These are phyloP conservation scores for Hyles lineata DNA, from an alignment of 2,888 invertebrate genomes.

Conservation along the genomic window DNA sequence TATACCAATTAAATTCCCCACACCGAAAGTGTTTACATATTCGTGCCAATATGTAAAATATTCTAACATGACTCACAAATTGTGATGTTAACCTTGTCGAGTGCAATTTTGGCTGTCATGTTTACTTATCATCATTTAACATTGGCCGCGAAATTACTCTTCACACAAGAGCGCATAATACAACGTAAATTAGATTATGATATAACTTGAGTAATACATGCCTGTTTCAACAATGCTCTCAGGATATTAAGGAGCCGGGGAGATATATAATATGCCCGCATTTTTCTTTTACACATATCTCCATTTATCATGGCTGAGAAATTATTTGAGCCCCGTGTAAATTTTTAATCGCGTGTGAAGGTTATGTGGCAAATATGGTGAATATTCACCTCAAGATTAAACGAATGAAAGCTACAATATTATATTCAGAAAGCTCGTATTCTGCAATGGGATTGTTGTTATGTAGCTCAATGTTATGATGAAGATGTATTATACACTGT, in stretches of 20 bases:
- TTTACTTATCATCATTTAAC: neutral
- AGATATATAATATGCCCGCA: neutral
- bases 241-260: neutral
- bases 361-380: neutral
- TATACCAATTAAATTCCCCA: too few relatives aligned
- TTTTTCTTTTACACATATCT: constrained; percentile 4
- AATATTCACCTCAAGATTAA: neutral
- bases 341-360: constrained; percentile 8
- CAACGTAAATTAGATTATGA: neutral
- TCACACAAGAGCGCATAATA: neutral
- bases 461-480: too few relatives aligned
- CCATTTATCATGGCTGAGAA: constrained; percentile 11
- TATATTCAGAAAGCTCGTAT: too few relatives aligned
- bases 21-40: too few relatives aligned
- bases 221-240: constrained; percentile 3
- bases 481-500: too few relatives aligned
- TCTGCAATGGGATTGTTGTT: too few relatives aligned
- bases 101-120: neutral
- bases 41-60: too few relatives aligned
- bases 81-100: too few relatives aligned
- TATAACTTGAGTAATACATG: neutral
- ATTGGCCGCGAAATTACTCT: neutral
- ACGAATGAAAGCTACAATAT: too few relatives aligned
- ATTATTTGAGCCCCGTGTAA: neutral
- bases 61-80: too few relatives aligned